phyloP scores from a whole-genome alignment of 1,140 invertebrate genomes.

The Anastatus disparis region DNA sequence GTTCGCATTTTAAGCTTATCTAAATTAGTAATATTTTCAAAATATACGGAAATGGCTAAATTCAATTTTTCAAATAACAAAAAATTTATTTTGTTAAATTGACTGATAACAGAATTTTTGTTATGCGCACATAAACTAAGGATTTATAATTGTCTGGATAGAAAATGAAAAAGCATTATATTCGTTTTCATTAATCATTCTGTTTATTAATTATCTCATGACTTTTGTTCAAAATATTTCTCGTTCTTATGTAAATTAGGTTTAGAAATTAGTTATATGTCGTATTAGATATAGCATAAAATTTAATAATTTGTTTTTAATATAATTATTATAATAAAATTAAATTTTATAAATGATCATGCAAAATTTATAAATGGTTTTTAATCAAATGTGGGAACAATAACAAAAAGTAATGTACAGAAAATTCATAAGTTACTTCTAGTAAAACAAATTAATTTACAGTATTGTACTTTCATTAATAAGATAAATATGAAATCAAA shows the following conservation, averaged over 20 bases:
- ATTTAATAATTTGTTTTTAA: not conserved
- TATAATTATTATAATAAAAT: slow-evolving; percentile 4
- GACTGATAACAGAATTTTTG: slow-evolving; percentile 1
- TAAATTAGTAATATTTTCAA: slow-evolving; percentile 20
- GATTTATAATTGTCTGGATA: not conserved
- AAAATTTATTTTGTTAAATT: slow-evolving; percentile 14
- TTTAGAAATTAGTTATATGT: slow-evolving; percentile 8
- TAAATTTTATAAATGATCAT: slow-evolving; percentile 5
- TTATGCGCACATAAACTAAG: not conserved
- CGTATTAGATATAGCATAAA: not conserved
- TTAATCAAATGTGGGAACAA: slow-evolving; percentile 30
- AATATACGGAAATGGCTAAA: slow-evolving; percentile 2
- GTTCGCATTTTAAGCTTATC: slow-evolving; percentile 27
- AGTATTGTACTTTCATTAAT: slow-evolving; percentile 30
- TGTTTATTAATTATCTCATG: slow-evolving; percentile 28
- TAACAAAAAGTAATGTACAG: slow-evolving; percentile 2
- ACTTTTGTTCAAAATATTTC: slow-evolving; percentile 4
- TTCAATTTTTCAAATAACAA: not conserved
- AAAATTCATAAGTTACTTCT: slow-evolving; percentile 1
- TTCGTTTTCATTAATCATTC: slow-evolving; percentile 17
- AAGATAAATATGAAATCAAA: slow-evolving; percentile 19
- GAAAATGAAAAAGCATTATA: not conserved
- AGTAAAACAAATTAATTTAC: slow-evolving; percentile 26
- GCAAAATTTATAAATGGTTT: slow-evolving; percentile 5
- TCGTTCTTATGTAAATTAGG: slow-evolving; percentile 10